phyloP scores from a whole-genome alignment of 2,113 vertebrate species.

The Oryzias curvinotus region DNA sequence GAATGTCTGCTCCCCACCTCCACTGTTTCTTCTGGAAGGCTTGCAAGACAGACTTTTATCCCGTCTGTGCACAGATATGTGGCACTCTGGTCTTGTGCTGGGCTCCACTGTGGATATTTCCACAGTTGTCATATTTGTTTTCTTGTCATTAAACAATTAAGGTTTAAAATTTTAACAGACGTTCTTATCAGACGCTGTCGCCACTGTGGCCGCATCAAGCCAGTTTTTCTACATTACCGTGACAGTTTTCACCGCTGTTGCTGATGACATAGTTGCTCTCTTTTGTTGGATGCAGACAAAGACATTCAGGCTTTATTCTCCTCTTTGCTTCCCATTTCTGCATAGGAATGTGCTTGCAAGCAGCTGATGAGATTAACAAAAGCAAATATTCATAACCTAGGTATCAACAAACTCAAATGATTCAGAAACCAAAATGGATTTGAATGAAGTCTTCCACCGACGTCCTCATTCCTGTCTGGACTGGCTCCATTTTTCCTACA shows the following conservation, averaged over 20 bases:
- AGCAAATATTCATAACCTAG: constrained; percentile 62
- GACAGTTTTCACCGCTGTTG: constrained; percentile 7
- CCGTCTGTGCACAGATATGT: constrained; percentile 60
- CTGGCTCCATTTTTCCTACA: constrained; percentile 10
- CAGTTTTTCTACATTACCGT: not conserved
- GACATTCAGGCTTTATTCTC: constrained; percentile 44
- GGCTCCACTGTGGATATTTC: not conserved
- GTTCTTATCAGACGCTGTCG: not conserved
- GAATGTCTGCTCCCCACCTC: constrained; percentile 69
- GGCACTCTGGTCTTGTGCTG: constrained; percentile 50
- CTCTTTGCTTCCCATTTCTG: constrained; percentile 44
- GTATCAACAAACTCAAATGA: constrained; percentile 52
- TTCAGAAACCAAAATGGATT: constrained; percentile 47
- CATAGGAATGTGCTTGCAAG: constrained; percentile 34
- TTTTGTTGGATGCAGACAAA: constrained; percentile 39
- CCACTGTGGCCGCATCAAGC: too few species aligned
- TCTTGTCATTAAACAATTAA: constrained; percentile 5
- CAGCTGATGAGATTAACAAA: constrained; percentile 60
- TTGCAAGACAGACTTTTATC: constrained; percentile 59
- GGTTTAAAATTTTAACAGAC: not conserved
- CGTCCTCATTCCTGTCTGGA: constrained; percentile 7
- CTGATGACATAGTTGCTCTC: constrained; percentile 23
- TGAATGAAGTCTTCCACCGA: constrained; percentile 46
- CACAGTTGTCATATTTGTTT: not conserved
- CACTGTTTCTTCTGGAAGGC: constrained; percentile 66